These are phyloP conservation scores for Anastatus disparis DNA, from an alignment of 1,140 invertebrate species.

Conservation along the genomic window DNA sequence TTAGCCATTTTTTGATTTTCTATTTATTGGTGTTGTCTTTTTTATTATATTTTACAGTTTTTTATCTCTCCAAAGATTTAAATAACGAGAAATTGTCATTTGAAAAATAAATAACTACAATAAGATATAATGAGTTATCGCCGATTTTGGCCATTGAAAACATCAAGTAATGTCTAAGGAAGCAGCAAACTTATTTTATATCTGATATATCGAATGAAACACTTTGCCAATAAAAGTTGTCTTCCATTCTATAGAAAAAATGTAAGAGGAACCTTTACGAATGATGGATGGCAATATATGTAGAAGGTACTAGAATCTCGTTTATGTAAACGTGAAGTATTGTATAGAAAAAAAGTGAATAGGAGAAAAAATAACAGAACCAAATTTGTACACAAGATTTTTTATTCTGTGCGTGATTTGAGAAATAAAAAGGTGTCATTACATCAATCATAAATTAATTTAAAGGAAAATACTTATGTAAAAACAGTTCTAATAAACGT, in stretches of 20 bases:
- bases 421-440: too few relatives aligned
- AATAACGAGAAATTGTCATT: slow-evolving; percentile 37
- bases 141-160: slow-evolving; percentile 41
- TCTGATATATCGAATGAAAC: slow-evolving; percentile 43
- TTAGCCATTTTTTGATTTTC: not conserved
- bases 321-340: not conserved
- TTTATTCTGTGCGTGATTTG: too few relatives aligned
- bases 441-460: too few relatives aligned
- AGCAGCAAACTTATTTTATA: slow-evolving; percentile 26
- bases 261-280: not conserved
- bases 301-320: not conserved
- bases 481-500: too few relatives aligned
- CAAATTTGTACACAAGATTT: not conserved
- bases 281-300: slow-evolving; percentile 42
- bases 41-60: not conserved
- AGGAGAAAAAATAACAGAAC: not conserved
- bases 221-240: slow-evolving; percentile 53
- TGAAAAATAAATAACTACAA: slow-evolving; percentile 46
- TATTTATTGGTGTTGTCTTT: not conserved
- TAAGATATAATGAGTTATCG: not conserved
- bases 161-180: slow-evolving; percentile 43
- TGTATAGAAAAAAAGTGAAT: not conserved
- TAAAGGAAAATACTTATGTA: too few relatives aligned
- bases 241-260: slow-evolving; percentile 36
- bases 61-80: slow-evolving; percentile 20